Evolutionary conservation across 2,888 invertebrate genomes (phyloP), one percentile per base, ranked within the genome.

Genomic region (Tineola bisselliella): DNA sequence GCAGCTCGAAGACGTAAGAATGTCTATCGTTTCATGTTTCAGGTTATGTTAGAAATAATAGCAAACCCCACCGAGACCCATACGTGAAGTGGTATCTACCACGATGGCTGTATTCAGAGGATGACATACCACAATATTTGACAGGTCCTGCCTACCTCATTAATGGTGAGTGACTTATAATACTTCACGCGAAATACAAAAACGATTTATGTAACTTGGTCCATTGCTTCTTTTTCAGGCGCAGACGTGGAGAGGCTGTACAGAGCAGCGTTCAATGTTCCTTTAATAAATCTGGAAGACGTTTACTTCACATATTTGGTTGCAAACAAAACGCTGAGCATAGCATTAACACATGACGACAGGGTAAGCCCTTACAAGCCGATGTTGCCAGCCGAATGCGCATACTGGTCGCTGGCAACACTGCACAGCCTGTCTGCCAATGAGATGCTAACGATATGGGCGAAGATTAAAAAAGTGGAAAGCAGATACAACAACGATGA

Each of bases 281-380:
- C 90, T 0, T 82, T 91, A 63, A 81, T 93, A 4, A 91, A 91
- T 63, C 74, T 92, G 60, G 93, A 94, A 74, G 93, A 94, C 68
- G 90, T 93, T 0, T 92, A 89, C 70, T 84, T 91, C n/a, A 92
- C 93, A 0, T 91, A 92, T 13, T 77, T 93, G 8, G 90, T 92
- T 1, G 90, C 91, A 0, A 84, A 88, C 63, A 80, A 82, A 58
- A 63, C 64, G 1, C 69, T 91, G 1, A 81, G 88, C 0, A 77
- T 91, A 10, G 79, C 75, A 5, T 71, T 91, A 52, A 79, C 84
- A 2, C 90, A 91, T 66, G 90, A 89, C 17, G 77, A 77, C 4
- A 86, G 91, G 64, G 87, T 92, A 63, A 78, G 75, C 25, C 79
- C 79, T 0, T 75, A 67, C 63, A 75, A 73, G 31, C 71, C 74